Evolutionary conservation across 2,888 invertebrate genomes (phyloP).

Genomic region (Cabera pusaria): DNA sequence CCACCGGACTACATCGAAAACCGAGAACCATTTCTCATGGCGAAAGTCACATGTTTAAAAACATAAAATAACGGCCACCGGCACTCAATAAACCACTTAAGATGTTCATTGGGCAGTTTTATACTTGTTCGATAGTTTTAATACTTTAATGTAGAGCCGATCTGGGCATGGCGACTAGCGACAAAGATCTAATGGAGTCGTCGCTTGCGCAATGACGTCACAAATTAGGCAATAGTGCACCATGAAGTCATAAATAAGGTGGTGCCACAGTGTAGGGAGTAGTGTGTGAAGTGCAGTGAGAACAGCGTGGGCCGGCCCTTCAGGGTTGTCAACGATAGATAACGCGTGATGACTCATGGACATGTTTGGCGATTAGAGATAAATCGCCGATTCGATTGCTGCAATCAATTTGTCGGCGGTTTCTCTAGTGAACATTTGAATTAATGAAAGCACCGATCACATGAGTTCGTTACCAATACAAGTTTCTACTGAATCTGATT

Average conservation of each 20-base stretch:
- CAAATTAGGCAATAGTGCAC: constrained; percentile 23
- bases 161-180: constrained; percentile 26
- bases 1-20: not conserved
- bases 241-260: constrained; percentile 14
- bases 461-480: too few relatives aligned
- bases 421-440: constrained; percentile 23
- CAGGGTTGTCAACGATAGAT: constrained; percentile 49
- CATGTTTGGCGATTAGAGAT: constrained; percentile 30
- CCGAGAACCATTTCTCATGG: constrained; percentile 47
- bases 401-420: constrained; percentile 19
- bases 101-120: constrained; percentile 73
- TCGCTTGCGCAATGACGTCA: constrained; percentile 61
- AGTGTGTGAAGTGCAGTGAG: constrained; percentile 41
- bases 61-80: constrained; percentile 76
- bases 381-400: constrained; percentile 18
- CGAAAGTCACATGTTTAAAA: constrained; percentile 57
- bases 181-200: constrained; percentile 71
- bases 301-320: constrained; percentile 55
- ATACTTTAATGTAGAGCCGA: constrained; percentile 52
- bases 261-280: constrained; percentile 22
- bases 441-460: too few relatives aligned
- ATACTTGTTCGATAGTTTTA: constrained; percentile 63
- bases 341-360: constrained; percentile 26
- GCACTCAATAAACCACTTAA: constrained; percentile 81
- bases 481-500: too few relatives aligned